Evolutionary conservation across 2,888 invertebrate species (phyloP), one percentile per base, ranked within the genome.

Genomic region (Microplitis deprimator): DNA sequence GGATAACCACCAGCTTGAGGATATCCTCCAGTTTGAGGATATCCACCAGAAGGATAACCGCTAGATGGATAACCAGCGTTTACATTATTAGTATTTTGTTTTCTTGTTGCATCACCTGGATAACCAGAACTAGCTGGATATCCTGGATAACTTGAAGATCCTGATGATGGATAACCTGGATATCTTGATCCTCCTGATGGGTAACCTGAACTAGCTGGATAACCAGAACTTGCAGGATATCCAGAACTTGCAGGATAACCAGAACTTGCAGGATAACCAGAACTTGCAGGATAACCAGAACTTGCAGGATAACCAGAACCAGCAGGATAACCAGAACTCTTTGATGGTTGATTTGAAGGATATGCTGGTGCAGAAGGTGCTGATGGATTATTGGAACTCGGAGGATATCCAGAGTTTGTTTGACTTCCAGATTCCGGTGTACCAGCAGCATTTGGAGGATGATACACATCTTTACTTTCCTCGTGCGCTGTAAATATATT

Each of bases 401-500:
- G 16, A 7, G 17, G 41, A 17, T 60, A 50, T 62, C 5, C 5
- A 29, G 10, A 29, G 13, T 20, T 29, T 50, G 8, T 29, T 50
- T 20, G 4, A 17, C 17, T 7, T n/a, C 40, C 13, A 59, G 79
- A 62, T 1, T 67, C 78, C 6, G 68, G 64, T 10, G 41, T 6
- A 5, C 73, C 29, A 6, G 75, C n/a, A 40, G 79, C 40, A 16
- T 78, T 69, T 6, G 78, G 84, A 7, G 86, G 85, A 76, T 82
- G 84, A 60, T 71, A 73, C 38, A 83, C 60, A 64, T 82, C 82
- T 75, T 77, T 84, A 6, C 79, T 85, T 17, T 83, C 84, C 75
- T 84, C 80, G 80, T 83, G 79, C 17, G 89, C 89, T 89, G 89
- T 80, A 84, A 89, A 88, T 85, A 50, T 50, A 50, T 50, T 50